Evolutionary conservation across 2,797 vertebrate genomes (phyloP).

Genomic region (Helostoma temminkii): DNA sequence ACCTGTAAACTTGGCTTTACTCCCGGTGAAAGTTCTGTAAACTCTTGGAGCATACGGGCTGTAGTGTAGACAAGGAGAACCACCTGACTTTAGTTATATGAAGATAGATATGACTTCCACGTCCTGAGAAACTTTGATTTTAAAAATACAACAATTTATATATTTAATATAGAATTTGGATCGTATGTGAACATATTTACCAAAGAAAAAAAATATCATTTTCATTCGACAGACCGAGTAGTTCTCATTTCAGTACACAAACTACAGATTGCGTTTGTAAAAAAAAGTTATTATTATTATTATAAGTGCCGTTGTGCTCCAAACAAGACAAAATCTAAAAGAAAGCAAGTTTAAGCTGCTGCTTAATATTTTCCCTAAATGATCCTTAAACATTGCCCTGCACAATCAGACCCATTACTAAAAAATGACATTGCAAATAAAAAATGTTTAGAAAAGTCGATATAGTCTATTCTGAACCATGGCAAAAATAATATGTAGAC

Average conservation of each 20-base stretch:
- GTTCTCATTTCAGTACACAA: background rate
- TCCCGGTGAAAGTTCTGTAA: conserved; percentile 52
- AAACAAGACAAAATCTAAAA: conserved; percentile 11
- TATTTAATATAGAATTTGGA: background rate
- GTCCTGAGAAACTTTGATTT: background rate
- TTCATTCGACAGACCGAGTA: background rate
- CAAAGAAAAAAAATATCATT: background rate
- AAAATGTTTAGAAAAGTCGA: background rate
- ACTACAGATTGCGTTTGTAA: background rate
- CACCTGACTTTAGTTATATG: conserved; percentile 4
- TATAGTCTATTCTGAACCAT: background rate
- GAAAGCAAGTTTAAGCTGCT: conserved; percentile 7
- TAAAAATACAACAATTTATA: background rate
- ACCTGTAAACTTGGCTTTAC: conserved; percentile 38
- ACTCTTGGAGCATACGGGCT: conserved; percentile 9
- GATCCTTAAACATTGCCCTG: background rate
- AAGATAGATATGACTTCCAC: background rate
- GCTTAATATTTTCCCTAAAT: background rate
- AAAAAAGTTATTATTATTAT: no score
- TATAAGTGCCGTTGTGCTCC: conserved; percentile 12
- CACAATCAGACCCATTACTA: background rate
- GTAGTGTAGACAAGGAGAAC: background rate
- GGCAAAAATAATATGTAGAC: background rate
- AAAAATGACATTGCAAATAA: background rate
- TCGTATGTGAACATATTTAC: background rate